phyloP scores from a whole-genome alignment of 92 coral and sea anemone genomes.

The Plumapathes pennacea region DNA sequence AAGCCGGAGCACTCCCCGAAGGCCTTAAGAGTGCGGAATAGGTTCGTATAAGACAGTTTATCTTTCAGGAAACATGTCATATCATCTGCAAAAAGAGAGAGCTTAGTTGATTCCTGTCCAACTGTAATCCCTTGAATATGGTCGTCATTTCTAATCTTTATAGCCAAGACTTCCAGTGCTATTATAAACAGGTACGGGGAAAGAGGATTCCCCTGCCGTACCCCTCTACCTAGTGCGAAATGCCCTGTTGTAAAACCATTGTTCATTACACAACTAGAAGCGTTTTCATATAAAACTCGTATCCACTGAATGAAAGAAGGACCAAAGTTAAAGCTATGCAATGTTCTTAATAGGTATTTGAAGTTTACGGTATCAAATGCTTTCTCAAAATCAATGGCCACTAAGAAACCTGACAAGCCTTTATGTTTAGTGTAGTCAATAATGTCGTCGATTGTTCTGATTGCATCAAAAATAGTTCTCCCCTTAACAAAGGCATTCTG shows the following conservation, averaged over 20 bases:
- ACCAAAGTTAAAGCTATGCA: conserved; percentile 11
- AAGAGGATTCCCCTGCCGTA: conserved; percentile 13
- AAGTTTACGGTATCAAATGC: conserved; percentile 23
- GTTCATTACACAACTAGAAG: conserved; percentile 19
- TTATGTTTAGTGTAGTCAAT: conserved; percentile 15
- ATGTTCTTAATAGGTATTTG: background rate
- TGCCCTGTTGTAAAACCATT: conserved; percentile 21
- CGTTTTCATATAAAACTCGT: conserved; percentile 5
- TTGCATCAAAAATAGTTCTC: conserved; percentile 19
- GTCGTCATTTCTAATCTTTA: background rate
- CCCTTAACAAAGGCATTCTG: conserved; percentile 40
- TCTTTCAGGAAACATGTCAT: conserved; percentile 3
- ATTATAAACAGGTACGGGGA: conserved; percentile 15
- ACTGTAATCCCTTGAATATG: background rate
- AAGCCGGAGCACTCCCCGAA: conserved; percentile 2
- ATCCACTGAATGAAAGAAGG: conserved; percentile 34
- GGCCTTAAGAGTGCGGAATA: background rate
- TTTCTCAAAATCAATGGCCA: conserved; percentile 28
- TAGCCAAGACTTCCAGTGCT: conserved; percentile 4
- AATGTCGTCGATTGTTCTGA: conserved; percentile 23
- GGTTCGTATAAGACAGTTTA: background rate
- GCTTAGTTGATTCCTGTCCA: background rate
- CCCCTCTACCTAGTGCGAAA: conserved; percentile 4
- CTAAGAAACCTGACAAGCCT: conserved; percentile 4
- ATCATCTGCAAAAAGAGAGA: conserved; percentile 12